Conservation (phyloP, 2,888 invertebrate genomes). For the Hedychridium roseum region DNA sequence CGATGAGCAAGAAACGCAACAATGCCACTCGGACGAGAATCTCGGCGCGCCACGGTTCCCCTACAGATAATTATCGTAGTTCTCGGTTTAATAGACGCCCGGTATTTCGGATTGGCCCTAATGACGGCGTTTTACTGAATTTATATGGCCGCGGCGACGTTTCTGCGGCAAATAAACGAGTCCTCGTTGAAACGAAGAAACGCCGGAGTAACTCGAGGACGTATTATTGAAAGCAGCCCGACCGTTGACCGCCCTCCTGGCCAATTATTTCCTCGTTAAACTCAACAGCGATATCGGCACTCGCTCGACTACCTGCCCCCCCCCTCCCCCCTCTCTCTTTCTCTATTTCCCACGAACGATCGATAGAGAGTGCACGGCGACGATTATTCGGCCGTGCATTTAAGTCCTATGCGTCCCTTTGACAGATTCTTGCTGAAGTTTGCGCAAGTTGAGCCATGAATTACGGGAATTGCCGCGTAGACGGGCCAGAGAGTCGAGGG, state of each 20-base stretch:
- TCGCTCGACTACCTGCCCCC: neutral
- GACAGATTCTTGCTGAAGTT: no score
- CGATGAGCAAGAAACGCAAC: slow-evolving; percentile 46
- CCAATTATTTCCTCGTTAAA: no score
- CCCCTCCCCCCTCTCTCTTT: slow-evolving; percentile 7
- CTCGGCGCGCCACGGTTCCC: slow-evolving; percentile 19
- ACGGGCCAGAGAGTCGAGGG: no score
- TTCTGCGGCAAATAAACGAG: slow-evolving; percentile 45
- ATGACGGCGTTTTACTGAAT: slow-evolving; percentile 61
- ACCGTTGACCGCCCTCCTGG: no score
- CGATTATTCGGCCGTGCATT: no score
- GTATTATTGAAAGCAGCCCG: no score
- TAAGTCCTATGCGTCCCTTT: no score
- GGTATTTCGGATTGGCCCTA: slow-evolving; percentile 60
- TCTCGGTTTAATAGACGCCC: slow-evolving; percentile 60
- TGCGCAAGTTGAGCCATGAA: no score
- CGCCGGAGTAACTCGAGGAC: no score
- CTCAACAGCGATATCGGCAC: slow-evolving; percentile 3
- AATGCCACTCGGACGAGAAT: slow-evolving; percentile 46
- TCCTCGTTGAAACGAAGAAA: no score
- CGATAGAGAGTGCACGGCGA: slow-evolving; percentile 17
- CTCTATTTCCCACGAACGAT: slow-evolving; percentile 12
- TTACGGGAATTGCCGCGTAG: no score
- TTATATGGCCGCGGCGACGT: slow-evolving; percentile 51
- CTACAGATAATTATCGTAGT: slow-evolving; percentile 59